phyloP scores from a whole-genome alignment of 2,113 vertebrate species.

The Dendropsophus ebraccatus region DNA sequence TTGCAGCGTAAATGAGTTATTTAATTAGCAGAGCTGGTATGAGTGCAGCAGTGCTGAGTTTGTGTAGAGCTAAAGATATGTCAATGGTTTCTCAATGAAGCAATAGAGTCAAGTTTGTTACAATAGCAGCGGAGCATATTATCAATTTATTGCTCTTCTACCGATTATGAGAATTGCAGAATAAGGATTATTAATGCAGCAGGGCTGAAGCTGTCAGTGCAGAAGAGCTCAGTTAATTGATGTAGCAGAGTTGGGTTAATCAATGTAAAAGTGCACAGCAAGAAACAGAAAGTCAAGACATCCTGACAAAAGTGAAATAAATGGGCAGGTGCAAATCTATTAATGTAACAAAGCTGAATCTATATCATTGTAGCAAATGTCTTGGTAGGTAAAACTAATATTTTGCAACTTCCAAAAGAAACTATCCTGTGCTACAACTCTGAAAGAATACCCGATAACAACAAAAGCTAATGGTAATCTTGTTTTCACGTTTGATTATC shows the following conservation, averaged over 20 bases:
- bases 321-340: neutral
- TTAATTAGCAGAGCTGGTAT: neutral
- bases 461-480: no score
- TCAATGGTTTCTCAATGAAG: no score
- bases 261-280: neutral
- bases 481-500: no score
- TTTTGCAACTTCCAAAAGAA: no score
- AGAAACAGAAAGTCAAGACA: neutral
- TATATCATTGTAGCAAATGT: neutral
- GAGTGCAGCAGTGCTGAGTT: neutral
- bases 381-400: no score
- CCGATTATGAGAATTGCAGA: no score
- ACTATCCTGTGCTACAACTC: no score
- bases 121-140: no score
- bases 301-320: neutral
- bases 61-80: neutral
- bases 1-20: neutral
- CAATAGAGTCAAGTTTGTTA: no score
- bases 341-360: neutral
- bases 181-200: no score
- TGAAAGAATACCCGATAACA: no score
- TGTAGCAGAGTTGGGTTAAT: neutral
- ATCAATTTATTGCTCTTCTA: no score
- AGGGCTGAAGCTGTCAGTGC: neutral
- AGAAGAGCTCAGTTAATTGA: neutral